Evolutionary conservation across 2,888 invertebrate species (phyloP), one percentile per base, ranked within the genome.

Genomic region (Sthenelais limicola): DNA sequence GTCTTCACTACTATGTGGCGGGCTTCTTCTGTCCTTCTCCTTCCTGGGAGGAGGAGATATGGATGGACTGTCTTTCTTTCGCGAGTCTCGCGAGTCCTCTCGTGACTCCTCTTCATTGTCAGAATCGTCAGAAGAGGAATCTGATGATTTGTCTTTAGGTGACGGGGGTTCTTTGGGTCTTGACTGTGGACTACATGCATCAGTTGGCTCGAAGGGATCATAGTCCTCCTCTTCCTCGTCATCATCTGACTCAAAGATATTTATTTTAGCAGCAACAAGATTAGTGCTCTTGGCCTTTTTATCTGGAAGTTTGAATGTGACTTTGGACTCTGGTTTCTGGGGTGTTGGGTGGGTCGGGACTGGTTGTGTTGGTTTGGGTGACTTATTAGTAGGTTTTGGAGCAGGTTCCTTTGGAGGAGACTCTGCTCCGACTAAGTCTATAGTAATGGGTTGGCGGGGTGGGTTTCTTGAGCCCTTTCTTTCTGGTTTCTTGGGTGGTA

Each of bases 151-250:
- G n/a, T n/a, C n/a, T 43, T 62, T 62, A 24, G 62, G 62, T 12
- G 62, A 68, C n/a, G 68, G n/a, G 18, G 68, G 49, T 32, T 68
- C 35, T 35, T 68, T 68, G 7, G 68, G 33, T 51, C 68, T 35
- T 30, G 62, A 38, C 3, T 47, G 67, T 18, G 70, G 70, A 54
- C 70, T 70, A 24, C 38, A 35, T 30, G 52, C 33, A 12, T 70
- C 70, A 9, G 70, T 70, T 24, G 70, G 70, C 21, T 70, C 54
- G 26, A 51, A 54, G 21, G 70, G 70, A 38, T 70, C 70, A 56
- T 70, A 70, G 15, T 68, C 62, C 38, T 33, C 28, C 15, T 56
- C 62, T 18, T 68, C 62, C 38, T 33, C 28, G 5, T 56, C 62
- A 3, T 62, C 62, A 15, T 62, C 62, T 38, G 62, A 62, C n/a